Evolutionary conservation across 2,888 invertebrate genomes (phyloP).

Genomic region (Cerastis leucographa): DNA sequence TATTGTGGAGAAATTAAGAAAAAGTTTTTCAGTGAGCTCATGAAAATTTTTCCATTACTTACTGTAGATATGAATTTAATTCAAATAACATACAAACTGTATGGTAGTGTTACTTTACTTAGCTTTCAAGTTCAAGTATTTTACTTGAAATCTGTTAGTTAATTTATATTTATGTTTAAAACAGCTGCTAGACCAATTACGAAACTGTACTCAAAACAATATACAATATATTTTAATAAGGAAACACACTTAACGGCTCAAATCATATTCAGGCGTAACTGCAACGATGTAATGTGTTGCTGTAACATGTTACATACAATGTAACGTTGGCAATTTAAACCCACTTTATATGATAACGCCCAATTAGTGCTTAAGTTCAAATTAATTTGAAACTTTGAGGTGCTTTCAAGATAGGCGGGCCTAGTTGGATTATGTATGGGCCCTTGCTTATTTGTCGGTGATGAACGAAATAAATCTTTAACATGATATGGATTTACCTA

Average conservation of each 20-base stretch:
- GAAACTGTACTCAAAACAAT: background rate
- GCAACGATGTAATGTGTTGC: constrained; percentile 25
- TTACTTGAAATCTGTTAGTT: background rate
- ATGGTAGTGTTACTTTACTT: background rate
- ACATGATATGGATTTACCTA: too few species aligned
- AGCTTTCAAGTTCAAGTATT: too few species aligned
- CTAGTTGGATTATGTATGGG: constrained; percentile 19
- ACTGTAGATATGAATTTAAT: too few species aligned
- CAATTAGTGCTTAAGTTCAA: constrained; percentile 51
- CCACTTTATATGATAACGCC: constrained; percentile 29
- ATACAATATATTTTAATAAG: background rate
- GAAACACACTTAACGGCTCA: background rate
- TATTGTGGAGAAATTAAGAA: too few species aligned
- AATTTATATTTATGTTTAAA: background rate
- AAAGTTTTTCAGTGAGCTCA: too few species aligned
- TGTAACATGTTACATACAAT: constrained; percentile 21
- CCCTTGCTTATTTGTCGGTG: background rate
- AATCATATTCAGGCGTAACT: constrained; percentile 1
- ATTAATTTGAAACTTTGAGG: constrained; percentile 52
- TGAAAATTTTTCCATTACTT: too few species aligned
- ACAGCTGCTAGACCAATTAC: background rate
- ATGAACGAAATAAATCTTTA: background rate
- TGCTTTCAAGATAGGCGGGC: constrained; percentile 16
- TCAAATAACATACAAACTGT: too few species aligned
- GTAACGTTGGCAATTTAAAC: constrained; percentile 39